Conservation (phyloP, 2,113 vertebrate species). For the Chamaea fasciata region DNA sequence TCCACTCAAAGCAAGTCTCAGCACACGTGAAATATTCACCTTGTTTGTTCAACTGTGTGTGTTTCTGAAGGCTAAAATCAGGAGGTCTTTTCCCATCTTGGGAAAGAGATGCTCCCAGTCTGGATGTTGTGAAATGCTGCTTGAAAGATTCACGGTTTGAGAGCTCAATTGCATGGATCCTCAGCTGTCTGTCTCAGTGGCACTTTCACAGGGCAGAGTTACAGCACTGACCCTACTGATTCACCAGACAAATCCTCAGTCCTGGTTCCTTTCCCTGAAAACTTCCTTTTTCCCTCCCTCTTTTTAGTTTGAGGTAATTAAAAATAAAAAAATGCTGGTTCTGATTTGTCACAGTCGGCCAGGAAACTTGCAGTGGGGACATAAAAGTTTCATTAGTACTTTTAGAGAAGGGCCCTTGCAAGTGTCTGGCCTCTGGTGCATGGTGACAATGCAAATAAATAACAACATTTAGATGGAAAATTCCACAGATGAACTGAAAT, state of each 20-base stretch:
- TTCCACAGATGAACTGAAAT: background rate
- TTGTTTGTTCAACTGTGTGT: background rate
- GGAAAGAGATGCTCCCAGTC: background rate
- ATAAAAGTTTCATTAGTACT: background rate
- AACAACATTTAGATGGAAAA: background rate
- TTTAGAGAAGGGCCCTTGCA: background rate
- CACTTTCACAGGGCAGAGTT: background rate
- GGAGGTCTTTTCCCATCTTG: background rate
- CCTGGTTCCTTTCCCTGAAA: background rate
- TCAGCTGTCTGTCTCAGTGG: background rate
- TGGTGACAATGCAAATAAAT: constrained; percentile 17
- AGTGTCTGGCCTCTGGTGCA: background rate
- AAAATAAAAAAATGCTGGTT: background rate
- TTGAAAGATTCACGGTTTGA: background rate
- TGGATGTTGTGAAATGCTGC: background rate
- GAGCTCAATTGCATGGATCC: background rate
- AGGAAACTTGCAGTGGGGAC: background rate
- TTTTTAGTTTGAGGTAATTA: background rate
- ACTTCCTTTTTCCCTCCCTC: background rate
- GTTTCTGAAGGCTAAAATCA: background rate
- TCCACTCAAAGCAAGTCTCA: background rate
- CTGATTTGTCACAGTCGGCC: background rate
- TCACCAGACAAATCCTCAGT: background rate
- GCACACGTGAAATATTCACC: rapidly evolving
- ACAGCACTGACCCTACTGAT: background rate